Evolutionary conservation across 2,888 invertebrate genomes (phyloP), one percentile per base, ranked within the genome.

Genomic region (Lomographa bimaculata): DNA sequence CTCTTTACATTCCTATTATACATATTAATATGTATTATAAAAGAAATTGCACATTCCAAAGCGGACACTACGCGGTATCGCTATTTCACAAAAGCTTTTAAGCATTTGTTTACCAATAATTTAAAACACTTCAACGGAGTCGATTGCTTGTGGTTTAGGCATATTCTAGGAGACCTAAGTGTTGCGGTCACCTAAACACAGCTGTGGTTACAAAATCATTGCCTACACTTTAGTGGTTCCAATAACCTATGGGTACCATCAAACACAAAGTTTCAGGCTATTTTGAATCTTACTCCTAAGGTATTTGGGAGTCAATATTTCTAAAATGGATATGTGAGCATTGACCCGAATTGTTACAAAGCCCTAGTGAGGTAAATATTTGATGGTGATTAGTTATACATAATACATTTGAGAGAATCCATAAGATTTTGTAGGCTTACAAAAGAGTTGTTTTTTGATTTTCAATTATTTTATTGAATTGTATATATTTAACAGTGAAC

Each of bases 201-300:
- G 41, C 47, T 69, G 64, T 48, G 65, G 59, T 57, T 57, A 27
- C 49, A 46, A 34, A 35, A 30, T 41, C 35, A 40, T 51, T 29
- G 41, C 33, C 43, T 38, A 36, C 42, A 39, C 50, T 59, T 71
- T 69, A 65, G 77, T 50, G 70, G 75, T 71, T 66, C 39, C 51
- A 58, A 69, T 64, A 51, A 61, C 63, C 61, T 58, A 56, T 45
- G 54, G 42, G 38, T 53, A 55, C 40, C 59, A 61, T 32, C 21
- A 8, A 26, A 8, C 12, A 9, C 7, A 5, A 12, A 6, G 3
- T 6, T n/a, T 5, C 12, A 21, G 11, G 11, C 25, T 7, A 24
- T 34, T 34, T 24, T 34, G 16, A 7, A 2, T 3, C 10, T 18
- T 34, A 23, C 5, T 1, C 1, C 0, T 33, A 33, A 40, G 14